Evolutionary conservation across 2,797 vertebrate species (phyloP).

Genomic region (Squalus acanthias): DNA sequence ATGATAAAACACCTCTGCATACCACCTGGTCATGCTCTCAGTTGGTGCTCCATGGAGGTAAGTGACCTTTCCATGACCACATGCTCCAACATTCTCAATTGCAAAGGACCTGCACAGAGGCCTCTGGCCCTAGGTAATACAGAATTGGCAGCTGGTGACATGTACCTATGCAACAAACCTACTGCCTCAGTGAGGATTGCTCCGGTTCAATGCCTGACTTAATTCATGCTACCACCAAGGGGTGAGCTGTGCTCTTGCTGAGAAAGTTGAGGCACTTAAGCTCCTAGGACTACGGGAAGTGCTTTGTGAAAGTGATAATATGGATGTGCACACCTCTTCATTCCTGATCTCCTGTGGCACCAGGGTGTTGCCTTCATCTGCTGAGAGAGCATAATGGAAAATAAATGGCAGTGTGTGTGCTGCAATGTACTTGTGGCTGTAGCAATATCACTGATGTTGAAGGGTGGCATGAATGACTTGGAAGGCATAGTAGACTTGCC

Average conservation of each 20-base stretch:
- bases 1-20: neutral
- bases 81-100: neutral
- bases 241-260: neutral
- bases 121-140: neutral
- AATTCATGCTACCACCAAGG: neutral
- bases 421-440: neutral
- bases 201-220: neutral
- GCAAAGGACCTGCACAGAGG: neutral
- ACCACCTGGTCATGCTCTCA: neutral
- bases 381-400: neutral
- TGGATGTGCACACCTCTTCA: neutral
- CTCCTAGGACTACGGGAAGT: neutral
- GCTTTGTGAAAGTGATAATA: neutral
- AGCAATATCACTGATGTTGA: neutral
- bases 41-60: neutral
- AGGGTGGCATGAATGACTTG: neutral
- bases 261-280: neutral
- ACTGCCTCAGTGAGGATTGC: neutral
- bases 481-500: neutral
- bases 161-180: neutral
- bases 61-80: neutral
- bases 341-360: neutral
- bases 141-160: neutral
- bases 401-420: neutral
- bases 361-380: neutral